Base-by-base conservation (phyloP, 2,113 vertebrate species). In the Phalacrocorax aristotelis region DNA sequence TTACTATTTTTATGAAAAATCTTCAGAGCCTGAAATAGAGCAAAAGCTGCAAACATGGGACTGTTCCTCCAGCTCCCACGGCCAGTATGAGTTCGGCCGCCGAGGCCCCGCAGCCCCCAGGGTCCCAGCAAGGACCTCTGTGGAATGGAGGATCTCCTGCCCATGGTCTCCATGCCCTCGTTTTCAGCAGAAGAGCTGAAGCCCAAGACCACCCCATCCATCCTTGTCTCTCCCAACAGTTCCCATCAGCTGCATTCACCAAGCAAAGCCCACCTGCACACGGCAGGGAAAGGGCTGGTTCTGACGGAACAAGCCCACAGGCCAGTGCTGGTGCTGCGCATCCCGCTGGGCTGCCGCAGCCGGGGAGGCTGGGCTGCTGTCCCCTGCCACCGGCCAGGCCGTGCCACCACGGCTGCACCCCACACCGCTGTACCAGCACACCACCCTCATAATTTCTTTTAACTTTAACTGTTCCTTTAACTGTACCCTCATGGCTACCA, bases 101-200 rank as follows among this genome's bases (percentile, higher is more conserved):
- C 7, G 5, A 32, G 64, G 15, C 4, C 58, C 66, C 21, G 2
- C 46, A 36, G 64, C 38, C 57, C 48, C 29, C 0, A 0, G 42
- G 30, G 4, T 26, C 32, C 57, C 11, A 20, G 49, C 15, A 64
- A 23, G 42, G 44, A 44, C 16, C 27, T 18, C 55, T 15, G 36
- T 11, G 27, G 27, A 4, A 32, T 4, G 22, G 18, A 30, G n/a
- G 25, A 51, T 4, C 38, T 58, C 82, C 25, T 7, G 16, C 55
- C 55, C 15, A 1, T 5, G 14, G 13, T 32, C 15, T 21, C 44
- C 36, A 2, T 10, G 26, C 34, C 32, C 55, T 26, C 46, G 29
- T 38, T 61, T 18, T 22, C 76, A 58, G 36, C 61, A 57, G 61
- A 75, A 18, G 17, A n/a, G 51, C 3, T 13, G 68, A 72, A 77